Evolutionary conservation across 2,888 invertebrate species (phyloP), one percentile per base, ranked within the genome.

Genomic region (Ernsta delagoae): DNA sequence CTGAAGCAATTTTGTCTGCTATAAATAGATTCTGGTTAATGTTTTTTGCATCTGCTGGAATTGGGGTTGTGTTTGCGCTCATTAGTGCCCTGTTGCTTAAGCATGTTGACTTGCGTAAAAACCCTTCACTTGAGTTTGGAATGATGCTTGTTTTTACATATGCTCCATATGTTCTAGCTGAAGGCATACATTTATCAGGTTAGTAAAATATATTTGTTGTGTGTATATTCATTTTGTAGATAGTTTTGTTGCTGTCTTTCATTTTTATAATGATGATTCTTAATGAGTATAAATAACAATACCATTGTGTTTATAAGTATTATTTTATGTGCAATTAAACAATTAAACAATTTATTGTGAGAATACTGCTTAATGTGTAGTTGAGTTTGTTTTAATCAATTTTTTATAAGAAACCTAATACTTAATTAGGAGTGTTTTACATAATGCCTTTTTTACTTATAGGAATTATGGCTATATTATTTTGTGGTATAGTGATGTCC

Each of bases 401-500:
- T 24, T 24, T 24, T 24, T 24, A 24, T 1, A 24, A 24, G 24
- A 3, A 24, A 24, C 24, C 1, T 24, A 24, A 1, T 1, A 24
- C 24, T 1, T n/a, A n/a, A n/a, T n/a, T 24, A 24, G 24, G 24
- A 24, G 24, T 24, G 24, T 24, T 24, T 36, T 36, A 36, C 36
- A 36, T 36, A 36, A n/a, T 36, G 6, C 36, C 36, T 24, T 3
- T 31, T 12, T 24, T 63, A 63, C 4, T 95, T 87, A 78, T 94
- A 96, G 98, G 99, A 72, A 99, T 99, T 71, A 99, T 99, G 99
- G 99, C 99, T 6, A 99, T 99, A 81, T 91, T 99, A 76, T 99
- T 99, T 87, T 99, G 99, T 92, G 99, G 99, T 6, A 98, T 99
- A 82, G 99, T 99, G 0, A 99, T 99, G 99, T 99, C 99, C 0